Evolutionary conservation across 2,113 vertebrate species (phyloP), one percentile per base, ranked within the genome.

Genomic region (Oncorhynchus nerka): DNA sequence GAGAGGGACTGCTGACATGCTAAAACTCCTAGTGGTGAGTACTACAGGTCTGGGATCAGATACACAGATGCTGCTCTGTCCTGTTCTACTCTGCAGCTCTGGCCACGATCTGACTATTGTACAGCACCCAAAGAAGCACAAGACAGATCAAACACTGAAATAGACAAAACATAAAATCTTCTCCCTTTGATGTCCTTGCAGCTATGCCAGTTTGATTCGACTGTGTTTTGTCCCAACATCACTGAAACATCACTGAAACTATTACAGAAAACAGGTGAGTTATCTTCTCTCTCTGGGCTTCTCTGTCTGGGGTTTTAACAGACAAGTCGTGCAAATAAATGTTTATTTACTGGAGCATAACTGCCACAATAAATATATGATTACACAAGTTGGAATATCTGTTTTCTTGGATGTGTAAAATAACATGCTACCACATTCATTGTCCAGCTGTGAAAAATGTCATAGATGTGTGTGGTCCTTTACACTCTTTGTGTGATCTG

Each of bases 201-300:
- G 95, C 93, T 93, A 24, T 97, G 94, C 87, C 92, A 90, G 64
- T 97, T 97, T 15, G 95, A 97, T 85, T 95, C 93, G 0, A 94
- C 95, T 0, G 89, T 96, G 16, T 97, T 97, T 90, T 97, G 94
- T 80, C 94, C 95, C 45, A 96, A 95, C 81, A 91, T 95, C 87
- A 92, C 85, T 0, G 93, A 96, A 96, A 95, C 81, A 91, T 95
- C 87, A 92, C 85, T 0, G 93, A 96, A 68, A 81, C 91, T 9
- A 89, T 92, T 0, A 34, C 89, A 6, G 28, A 74, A 2, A 88
- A 68, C 75, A 72, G 95, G 96, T 97, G 24, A 93, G 93, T 55
- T 66, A 15, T 20, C 16, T n/a, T 39, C 11, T 30, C 15, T 26
- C 13, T 30, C n/a, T 5, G 51, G 19, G 49, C 4, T 51, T 16